Evolutionary conservation across 1,140 invertebrate species (phyloP), one percentile per base, ranked within the genome.

Genomic region (Tetraneura akinire): DNA sequence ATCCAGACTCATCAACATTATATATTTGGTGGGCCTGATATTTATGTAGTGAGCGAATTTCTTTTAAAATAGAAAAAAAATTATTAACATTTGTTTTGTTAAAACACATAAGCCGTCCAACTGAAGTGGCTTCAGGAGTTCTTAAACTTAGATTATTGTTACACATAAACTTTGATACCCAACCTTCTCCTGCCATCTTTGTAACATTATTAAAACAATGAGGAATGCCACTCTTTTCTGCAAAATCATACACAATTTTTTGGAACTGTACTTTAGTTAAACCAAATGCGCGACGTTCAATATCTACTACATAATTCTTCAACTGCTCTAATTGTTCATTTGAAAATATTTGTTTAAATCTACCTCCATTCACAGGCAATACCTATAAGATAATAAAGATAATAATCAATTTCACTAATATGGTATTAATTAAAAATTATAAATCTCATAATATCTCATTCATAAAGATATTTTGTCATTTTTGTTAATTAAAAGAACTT

Each of bases 1-100:
- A 83, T 64, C 85, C 85, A 80, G 85, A 85, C 85, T 87, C 85
- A 80, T 88, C 87, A 23, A 85, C 82, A 80, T 87, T 87, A 81
- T 82, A 86, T n/a, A 81, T 80, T 14, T 81, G 26, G 37, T 5
- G 4, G 14, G 74, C 18, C 3, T 32, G 1, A 66, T 11, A 49
- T 11, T 10, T 11, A 11, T 6, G 8, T 49, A 11, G 1, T 2
- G 2, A 1, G 2, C 13, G 6, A 13, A 49, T 49, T 49, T 49
- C 47, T 49, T 10, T 10, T 49, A 49, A 11, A 2, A 11, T 49
- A 2, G 8, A 6, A 49, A 49, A 49, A 49, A 49, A 49, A 2
- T 11, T 11, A 49, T 14, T 14, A 49, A 11, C 47, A 49, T 49
- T 49, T n/a, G n/a, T n/a, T n/a, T n/a, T n/a, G n/a, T n/a, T n/a